These are phyloP conservation scores for Mongoloraphidia duomilia DNA, from an alignment of 2,888 invertebrate genomes.

Conservation along the genomic window DNA sequence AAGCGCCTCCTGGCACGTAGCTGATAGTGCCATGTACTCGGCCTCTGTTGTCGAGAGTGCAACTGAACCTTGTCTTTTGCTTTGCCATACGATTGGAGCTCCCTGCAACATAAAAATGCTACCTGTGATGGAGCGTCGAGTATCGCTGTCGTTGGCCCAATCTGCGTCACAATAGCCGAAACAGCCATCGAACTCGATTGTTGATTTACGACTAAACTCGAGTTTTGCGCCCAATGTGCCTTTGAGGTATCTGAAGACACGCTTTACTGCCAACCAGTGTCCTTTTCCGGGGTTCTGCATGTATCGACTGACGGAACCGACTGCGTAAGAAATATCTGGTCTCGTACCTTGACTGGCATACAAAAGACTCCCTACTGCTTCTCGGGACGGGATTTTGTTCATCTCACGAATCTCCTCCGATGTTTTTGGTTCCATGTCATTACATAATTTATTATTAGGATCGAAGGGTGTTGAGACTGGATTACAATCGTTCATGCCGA, in stretches of 20 bases:
- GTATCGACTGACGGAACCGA: neutral
- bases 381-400: neutral
- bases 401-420: neutral
- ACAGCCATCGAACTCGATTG: neutral
- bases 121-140: neutral
- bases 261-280: slow-evolving; percentile 6
- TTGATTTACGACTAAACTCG: neutral
- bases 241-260: slow-evolving; percentile 1
- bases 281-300: slow-evolving; percentile 1
- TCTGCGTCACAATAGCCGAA: neutral
- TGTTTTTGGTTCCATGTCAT: neutral
- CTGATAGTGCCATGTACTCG: neutral
- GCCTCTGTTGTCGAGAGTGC: no score
- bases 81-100: neutral
- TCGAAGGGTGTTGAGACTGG: slow-evolving; percentile 9
- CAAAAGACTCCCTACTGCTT: slow-evolving; percentile 1
- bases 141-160: neutral
- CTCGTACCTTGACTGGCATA: neutral
- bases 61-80: neutral
- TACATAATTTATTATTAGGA: slow-evolving; percentile 2
- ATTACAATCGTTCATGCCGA: slow-evolving; percentile 9
- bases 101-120: neutral
- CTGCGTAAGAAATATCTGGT: slow-evolving; percentile 2
- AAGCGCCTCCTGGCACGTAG: no score
- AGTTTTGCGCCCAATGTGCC: slow-evolving; percentile 4